Conservation (phyloP, 2,113 vertebrate genomes). For the Corythornis cristatus region DNA sequence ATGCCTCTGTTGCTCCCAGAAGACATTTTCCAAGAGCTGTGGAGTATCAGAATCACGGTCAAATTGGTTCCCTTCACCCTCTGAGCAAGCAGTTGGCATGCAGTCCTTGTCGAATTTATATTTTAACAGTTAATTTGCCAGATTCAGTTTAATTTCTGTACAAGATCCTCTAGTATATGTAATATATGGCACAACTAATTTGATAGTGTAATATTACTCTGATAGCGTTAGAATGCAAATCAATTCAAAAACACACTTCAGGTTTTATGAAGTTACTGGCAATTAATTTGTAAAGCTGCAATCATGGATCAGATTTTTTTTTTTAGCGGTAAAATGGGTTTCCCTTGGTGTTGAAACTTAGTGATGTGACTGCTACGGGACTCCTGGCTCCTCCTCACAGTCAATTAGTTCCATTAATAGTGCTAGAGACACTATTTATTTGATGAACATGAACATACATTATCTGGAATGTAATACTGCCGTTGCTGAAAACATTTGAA, state of each 20-base stretch:
- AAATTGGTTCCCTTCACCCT: not conserved
- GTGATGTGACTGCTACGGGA: not conserved
- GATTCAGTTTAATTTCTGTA: not conserved
- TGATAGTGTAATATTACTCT: not conserved
- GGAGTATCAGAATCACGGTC: not conserved
- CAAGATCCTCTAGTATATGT: not conserved
- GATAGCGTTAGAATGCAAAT: not conserved
- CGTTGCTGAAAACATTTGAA: not conserved
- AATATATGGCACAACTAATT: not conserved
- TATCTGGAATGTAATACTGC: not conserved
- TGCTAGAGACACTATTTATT: not conserved
- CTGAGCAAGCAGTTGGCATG: not conserved
- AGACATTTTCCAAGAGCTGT: not conserved
- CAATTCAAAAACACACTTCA: not conserved
- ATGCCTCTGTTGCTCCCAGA: not conserved
- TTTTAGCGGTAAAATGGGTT: not conserved
- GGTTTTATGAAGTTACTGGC: not conserved
- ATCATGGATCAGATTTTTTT: not conserved
- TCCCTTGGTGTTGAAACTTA: not conserved
- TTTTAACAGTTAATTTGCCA: not conserved
- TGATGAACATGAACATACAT: not conserved
- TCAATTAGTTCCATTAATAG: not conserved
- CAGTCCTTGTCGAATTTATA: not conserved
- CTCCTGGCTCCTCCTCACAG: not conserved
- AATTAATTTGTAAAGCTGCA: not conserved